A percentile compares a stretch with the other conserved stretches of the same genome.
Evolutionary conservation across 2,113 vertebrate genomes (phyloP).

Genomic region (Sceloporus undulatus): DNA sequence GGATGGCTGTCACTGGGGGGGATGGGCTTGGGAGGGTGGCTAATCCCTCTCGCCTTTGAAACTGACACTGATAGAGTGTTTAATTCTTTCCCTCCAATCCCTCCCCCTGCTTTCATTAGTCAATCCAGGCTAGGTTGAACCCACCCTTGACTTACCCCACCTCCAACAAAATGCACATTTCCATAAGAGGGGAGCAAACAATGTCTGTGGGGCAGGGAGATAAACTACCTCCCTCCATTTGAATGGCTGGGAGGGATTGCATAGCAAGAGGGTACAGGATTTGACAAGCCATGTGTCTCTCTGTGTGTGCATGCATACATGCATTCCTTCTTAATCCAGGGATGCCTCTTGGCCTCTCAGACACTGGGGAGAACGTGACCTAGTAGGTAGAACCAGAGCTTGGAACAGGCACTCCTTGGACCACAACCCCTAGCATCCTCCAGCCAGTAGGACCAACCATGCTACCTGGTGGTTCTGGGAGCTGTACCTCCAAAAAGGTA

Average conservation of each 20-base stretch:
- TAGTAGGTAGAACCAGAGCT: background rate
- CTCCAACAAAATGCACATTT: background rate
- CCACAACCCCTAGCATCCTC: no score
- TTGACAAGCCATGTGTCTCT: background rate
- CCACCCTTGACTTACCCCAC: background rate
- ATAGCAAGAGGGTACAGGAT: background rate
- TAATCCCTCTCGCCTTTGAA: conserved; percentile 26
- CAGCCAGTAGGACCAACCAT: no score
- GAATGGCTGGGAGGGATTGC: background rate
- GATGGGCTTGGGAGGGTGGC: conserved; percentile 32
- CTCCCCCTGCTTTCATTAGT: background rate
- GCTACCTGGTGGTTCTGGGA: no score
- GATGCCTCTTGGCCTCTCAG: background rate
- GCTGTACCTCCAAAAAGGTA: no score
- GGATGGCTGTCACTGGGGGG: conserved; percentile 19
- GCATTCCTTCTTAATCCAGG: background rate
- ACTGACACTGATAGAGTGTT: conserved; percentile 16
- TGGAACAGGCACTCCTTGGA: no score
- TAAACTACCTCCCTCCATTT: background rate
- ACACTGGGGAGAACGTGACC: background rate
- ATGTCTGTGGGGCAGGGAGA: background rate
- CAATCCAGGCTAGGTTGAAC: background rate
- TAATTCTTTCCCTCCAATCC: background rate
- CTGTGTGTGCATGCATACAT: background rate
- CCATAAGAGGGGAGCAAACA: no score